Percentiles rank a stretch among this genome's conserved stretches.
Conservation (phyloP, 2,797 vertebrate genomes). For the Corythornis leucogaster region DNA sequence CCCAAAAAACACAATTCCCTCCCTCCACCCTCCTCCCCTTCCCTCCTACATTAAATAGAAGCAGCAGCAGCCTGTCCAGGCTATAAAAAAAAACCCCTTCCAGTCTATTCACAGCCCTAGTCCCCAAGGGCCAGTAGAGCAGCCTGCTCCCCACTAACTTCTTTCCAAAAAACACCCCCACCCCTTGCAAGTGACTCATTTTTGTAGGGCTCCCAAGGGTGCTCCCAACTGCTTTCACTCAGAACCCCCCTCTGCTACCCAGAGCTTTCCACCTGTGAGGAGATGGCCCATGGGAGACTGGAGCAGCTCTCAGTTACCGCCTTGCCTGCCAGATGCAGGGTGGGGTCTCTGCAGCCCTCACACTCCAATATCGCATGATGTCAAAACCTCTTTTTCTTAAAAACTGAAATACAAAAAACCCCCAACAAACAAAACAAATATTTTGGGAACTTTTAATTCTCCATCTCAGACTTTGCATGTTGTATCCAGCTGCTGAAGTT, state of each 20-base stretch:
- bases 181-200: slow-evolving; percentile 34
- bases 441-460: slow-evolving; percentile 3
- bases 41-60: background rate
- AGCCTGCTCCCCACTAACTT: background rate
- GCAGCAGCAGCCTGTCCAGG: slow-evolving; percentile 23
- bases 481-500: background rate
- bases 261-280: slow-evolving; percentile 35
- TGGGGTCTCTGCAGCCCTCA: slow-evolving; percentile 7
- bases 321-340: slow-evolving; percentile 53
- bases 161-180: background rate
- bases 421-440: too few species aligned
- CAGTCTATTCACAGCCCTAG: slow-evolving; percentile 8
- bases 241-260: background rate
- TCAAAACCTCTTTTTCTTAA: background rate
- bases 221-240: background rate
- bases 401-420: background rate
- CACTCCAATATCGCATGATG: background rate
- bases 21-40: slow-evolving; percentile 5
- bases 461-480: background rate
- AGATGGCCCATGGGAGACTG: rapidly evolving
- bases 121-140: background rate
- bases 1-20: background rate
- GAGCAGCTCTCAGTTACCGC: background rate
- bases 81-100: background rate
- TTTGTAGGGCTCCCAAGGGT: background rate